Evolutionary conservation across 2,113 vertebrate genomes (phyloP), one percentile per base, ranked within the genome.

Genomic region (Rhea americana): DNA sequence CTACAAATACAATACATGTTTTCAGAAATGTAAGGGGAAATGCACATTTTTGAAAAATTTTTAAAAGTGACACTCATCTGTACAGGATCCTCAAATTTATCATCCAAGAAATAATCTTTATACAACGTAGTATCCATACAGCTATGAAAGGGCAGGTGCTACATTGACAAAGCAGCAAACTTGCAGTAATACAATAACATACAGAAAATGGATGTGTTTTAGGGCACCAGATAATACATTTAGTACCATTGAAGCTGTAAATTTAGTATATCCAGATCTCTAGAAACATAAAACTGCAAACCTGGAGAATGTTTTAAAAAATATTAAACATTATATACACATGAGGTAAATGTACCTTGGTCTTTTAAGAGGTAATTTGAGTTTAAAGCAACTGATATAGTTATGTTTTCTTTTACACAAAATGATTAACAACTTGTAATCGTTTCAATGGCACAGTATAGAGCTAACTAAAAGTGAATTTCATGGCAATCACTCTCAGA

Each of bases 341-440:
- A 96, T 97, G 98, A 98, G 98, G 98, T 98, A 98, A 98, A 98
- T 97, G 97, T 97, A 98, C 97, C 97, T 98, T 98, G 97, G 97
- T 98, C 97, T 97, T 97, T 98, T 87, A 94, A 97, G 98, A 98
- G 98, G 98, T 98, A 98, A 98, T 97, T 93, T 93, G 96, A 97
- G 92, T 97, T 98, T 98, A 98, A 98, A 98, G 97, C 97, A 98
- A 97, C 50, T 24, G 96, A 97, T 94, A 95, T 66, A 90, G 76
- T 97, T 95, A 97, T 95, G 85, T 48, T 91, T 95, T 95, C 88
- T 89, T 94, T 93, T 92, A 92, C 84, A 95, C 67, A 96, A 95
- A 95, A 97, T 85, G 91, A 77, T 96, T 88, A 97, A 97, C 87
- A 93, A 39, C 91, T 83, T 70, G 65, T 77, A 82, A 95, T 87